phyloP scores from a whole-genome alignment of 2,797 vertebrate genomes.

The Megaceryle alcyon region DNA sequence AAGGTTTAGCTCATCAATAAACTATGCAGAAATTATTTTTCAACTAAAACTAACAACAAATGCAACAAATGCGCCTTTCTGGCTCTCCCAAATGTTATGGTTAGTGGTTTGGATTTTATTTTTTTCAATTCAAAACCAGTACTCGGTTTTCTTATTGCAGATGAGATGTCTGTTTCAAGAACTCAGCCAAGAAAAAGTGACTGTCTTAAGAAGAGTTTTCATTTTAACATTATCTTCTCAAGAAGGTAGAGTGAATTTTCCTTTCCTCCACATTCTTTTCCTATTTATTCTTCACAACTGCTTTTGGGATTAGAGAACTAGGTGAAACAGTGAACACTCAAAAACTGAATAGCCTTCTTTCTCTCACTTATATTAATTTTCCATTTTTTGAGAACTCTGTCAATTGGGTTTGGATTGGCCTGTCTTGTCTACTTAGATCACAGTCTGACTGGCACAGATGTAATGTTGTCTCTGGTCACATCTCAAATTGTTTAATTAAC shows the following conservation, averaged over 20 bases:
- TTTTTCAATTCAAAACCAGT: neutral
- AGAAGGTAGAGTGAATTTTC: neutral
- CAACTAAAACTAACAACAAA: neutral
- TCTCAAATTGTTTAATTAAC: slow-evolving; percentile 2
- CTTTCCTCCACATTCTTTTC: neutral
- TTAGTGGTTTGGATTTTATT: neutral
- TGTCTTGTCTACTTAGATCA: slow-evolving; percentile 19
- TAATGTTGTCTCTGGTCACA: neutral
- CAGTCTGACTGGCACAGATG: neutral
- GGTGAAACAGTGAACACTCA: neutral
- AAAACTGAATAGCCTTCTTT: neutral
- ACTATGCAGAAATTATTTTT: neutral
- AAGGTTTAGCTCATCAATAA: neutral
- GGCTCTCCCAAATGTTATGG: neutral
- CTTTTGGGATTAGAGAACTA: slow-evolving; percentile 1
- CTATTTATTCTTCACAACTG: neutral
- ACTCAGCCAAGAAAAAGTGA: neutral
- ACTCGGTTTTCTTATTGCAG: neutral
- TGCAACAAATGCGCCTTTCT: neutral
- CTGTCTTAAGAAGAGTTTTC: neutral
- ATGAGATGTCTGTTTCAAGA: neutral
- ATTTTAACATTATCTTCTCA: neutral
- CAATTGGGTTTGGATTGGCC: neutral
- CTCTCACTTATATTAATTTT: neutral
- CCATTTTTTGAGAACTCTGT: neutral